Base-by-base conservation (phyloP, 2,888 invertebrate species). In the Hypomecis atomaria region DNA sequence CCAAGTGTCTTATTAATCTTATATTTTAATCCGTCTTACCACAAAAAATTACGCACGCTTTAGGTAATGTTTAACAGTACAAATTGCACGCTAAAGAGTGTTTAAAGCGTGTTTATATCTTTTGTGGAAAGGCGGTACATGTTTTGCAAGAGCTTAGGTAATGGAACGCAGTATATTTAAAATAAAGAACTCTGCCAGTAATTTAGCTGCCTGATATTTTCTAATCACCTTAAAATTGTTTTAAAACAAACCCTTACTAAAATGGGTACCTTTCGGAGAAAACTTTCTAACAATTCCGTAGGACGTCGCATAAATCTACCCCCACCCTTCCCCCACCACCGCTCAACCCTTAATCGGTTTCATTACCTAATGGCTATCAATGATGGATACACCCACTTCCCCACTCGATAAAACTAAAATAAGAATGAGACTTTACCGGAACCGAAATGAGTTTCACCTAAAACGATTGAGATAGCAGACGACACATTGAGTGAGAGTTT, bases 401-500 rank as follows among this genome's bases (percentile, higher is more conserved):
- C 52, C 57, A 61, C 53, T 48, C 65, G 60, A 65, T 65, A 61
- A 53, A 65, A 65, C 60, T 65, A 60, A 65, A 64, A 60, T 60
- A 65, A 61, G 60, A 65, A 65, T 65, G 59, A 60, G 59, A 60
- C 49, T 65, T 63, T 60, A 60, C 59, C 65, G 65, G 60, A 56
- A 60, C 60, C 52, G 60, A 53, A 65, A 65, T 65, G 65, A 65
- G 65, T 65, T 65, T 47, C 65, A 58, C 65, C 65, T 65, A 65
- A 65, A 65, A 61, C 65, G 65, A 65, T 65, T 65, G 65, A 65
- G 65, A 65, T 65, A 65, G 53, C 47, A 40, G 45, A 53, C 5
- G 54, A 52, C 65, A 58, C 34, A 65, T 47, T 10, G 59, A 5
- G 0, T 3, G 0, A 9, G 0, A 44, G 13, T 37, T 10, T 36